A percentile compares a stretch with the other conserved stretches of the same genome.
Evolutionary conservation across 1,140 invertebrate species (phyloP).

Genomic region (Cotesia chilonis): DNA sequence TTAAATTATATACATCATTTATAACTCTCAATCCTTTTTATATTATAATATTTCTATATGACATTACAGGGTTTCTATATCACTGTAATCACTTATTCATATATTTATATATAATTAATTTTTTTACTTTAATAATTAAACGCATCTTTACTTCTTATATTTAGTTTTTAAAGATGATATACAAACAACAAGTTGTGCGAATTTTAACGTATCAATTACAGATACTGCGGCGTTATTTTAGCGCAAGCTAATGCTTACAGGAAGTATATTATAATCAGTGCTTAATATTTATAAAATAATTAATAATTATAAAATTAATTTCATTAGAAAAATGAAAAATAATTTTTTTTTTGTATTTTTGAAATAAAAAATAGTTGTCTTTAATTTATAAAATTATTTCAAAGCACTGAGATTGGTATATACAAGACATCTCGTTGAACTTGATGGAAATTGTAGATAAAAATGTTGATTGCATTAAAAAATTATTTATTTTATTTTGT

Average conservation of each 20-base stretch:
- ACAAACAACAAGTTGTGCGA: slow-evolving; percentile 18
- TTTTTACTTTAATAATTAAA: background rate
- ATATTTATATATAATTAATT: background rate
- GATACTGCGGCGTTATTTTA: background rate
- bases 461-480: slow-evolving; percentile 2
- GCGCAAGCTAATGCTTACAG: slow-evolving; percentile 6
- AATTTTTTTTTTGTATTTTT: too few species aligned
- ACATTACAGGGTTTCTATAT: background rate
- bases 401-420: background rate
- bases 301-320: background rate
- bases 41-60: background rate
- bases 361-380: too few species aligned
- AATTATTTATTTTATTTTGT: slow-evolving; percentile 15
- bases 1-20: slow-evolving; percentile 16
- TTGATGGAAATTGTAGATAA: background rate
- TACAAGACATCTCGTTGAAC: slow-evolving; percentile 3
- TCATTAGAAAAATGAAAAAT: background rate
- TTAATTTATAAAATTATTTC: background rate
- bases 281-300: too few species aligned
- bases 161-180: slow-evolving; percentile 2
- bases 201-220: slow-evolving; percentile 8
- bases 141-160: background rate
- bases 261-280: too few species aligned
- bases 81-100: background rate
- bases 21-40: background rate